Conservation (phyloP, 2,888 invertebrate genomes). For the Hipparchia semele region DNA sequence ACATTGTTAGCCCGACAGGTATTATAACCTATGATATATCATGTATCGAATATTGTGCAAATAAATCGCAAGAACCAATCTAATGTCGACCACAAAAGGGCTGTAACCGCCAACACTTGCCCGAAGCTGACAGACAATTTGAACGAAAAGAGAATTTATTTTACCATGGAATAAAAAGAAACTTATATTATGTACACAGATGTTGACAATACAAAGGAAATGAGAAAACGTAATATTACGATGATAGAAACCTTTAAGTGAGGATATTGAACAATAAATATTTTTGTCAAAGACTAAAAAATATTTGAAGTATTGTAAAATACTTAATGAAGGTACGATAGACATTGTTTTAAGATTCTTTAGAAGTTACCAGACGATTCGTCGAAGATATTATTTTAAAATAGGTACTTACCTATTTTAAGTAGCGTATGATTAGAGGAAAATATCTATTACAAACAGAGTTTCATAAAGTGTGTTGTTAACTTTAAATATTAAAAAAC, state of each 20-base stretch:
- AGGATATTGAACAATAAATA: too few relatives aligned
- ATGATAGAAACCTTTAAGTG: neutral
- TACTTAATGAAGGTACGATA: too few relatives aligned
- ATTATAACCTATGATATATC: constrained; percentile 10
- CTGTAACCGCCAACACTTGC: constrained; percentile 9
- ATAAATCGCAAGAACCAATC: constrained; percentile 13
- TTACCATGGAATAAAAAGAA: constrained; percentile 8
- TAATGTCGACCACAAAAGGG: constrained; percentile 15
- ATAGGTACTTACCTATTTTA: too few relatives aligned
- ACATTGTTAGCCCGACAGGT: constrained; percentile 9
- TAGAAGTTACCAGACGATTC: too few relatives aligned
- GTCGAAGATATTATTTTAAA: too few relatives aligned
- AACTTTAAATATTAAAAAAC: neutral
- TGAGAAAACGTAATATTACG: neutral
- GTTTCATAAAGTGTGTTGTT: neutral
- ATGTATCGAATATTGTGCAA: constrained; percentile 13
- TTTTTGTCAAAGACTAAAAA: too few relatives aligned
- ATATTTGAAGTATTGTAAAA: too few relatives aligned
- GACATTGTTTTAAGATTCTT: too few relatives aligned
- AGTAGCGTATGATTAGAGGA: too few relatives aligned
- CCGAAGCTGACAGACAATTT: constrained; percentile 16
- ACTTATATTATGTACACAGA: constrained; percentile 4
- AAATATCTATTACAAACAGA: neutral
- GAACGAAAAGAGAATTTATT: constrained; percentile 6
- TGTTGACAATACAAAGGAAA: constrained; percentile 4